Evolutionary conservation across 1,140 invertebrate species (phyloP).

Genomic region (Bombus waltoni): DNA sequence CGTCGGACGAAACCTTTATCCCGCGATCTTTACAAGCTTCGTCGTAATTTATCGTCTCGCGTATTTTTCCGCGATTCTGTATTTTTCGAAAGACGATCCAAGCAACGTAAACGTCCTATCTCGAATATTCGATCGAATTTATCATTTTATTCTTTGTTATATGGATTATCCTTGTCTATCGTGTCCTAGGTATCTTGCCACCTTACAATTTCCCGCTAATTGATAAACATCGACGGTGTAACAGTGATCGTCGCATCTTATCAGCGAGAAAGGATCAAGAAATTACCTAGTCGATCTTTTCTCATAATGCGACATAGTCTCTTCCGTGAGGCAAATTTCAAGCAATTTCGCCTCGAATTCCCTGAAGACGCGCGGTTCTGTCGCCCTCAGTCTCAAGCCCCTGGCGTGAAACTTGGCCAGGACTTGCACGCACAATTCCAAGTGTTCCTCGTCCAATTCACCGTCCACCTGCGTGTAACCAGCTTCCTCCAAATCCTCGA

Average conservation of each 20-base stretch:
- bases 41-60: too few relatives aligned
- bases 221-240: background rate
- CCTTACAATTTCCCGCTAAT: too few relatives aligned
- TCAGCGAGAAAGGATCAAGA: background rate
- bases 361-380: constrained; percentile 62
- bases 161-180: too few relatives aligned
- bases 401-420: constrained; percentile 73
- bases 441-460: constrained; percentile 60
- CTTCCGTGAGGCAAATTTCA: constrained; percentile 39
- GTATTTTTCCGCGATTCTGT: too few relatives aligned
- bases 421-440: constrained; percentile 64
- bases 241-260: too few relatives aligned
- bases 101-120: too few relatives aligned
- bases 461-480: constrained; percentile 62
- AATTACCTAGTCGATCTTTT: constrained; percentile 47
- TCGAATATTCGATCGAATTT: too few relatives aligned
- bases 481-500: constrained; percentile 72
- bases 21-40: too few relatives aligned
- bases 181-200: too few relatives aligned
- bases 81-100: too few relatives aligned
- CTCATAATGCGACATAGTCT: constrained; percentile 22
- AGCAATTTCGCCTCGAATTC: constrained; percentile 70
- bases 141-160: too few relatives aligned
- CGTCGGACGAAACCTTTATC: too few relatives aligned
- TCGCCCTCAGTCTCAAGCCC: constrained; percentile 66